These are phyloP conservation scores for Drosophila hamatofila DNA, from an alignment of 2,888 invertebrate species.

Conservation along the genomic window DNA sequence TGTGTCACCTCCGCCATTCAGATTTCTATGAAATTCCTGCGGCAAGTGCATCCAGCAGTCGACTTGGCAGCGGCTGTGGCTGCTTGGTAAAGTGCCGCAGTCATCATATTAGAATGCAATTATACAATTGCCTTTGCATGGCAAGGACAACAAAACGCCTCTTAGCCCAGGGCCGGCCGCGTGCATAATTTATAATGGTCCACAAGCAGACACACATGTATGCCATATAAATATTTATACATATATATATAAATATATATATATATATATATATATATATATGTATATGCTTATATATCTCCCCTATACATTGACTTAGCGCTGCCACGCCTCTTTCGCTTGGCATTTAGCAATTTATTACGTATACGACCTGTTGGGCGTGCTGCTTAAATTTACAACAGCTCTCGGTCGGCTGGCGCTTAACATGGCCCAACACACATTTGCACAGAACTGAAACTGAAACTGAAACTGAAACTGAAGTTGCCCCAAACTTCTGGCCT, in stretches of 20 bases:
- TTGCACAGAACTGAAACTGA: too few relatives aligned
- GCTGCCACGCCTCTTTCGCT: slow-evolving; percentile 27
- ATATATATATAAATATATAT: slow-evolving; percentile 5
- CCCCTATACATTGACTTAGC: slow-evolving; percentile 26
- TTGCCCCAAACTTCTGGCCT: slow-evolving; percentile 36
- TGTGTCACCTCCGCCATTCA: too few relatives aligned
- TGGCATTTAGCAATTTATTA: slow-evolving; percentile 53
- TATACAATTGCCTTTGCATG: slow-evolving; percentile 68
- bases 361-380: slow-evolving; percentile 42
- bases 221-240: slow-evolving; percentile 1
- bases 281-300: neutral
- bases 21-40: too few relatives aligned
- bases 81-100: slow-evolving; percentile 45
- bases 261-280: neutral
- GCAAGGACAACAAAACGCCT: slow-evolving; percentile 26
- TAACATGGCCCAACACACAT: slow-evolving; percentile 15
- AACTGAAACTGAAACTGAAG: slow-evolving; percentile 21
- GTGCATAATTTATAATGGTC: slow-evolving; percentile 66
- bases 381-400: slow-evolving; percentile 36
- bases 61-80: neutral
- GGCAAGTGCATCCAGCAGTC: neutral
- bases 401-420: slow-evolving; percentile 28
- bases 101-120: slow-evolving; percentile 74
- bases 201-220: neutral
- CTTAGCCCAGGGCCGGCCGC: slow-evolving; percentile 28